Base-by-base conservation (phyloP, 2,888 invertebrate species). In the Lithophane ornitopus region DNA sequence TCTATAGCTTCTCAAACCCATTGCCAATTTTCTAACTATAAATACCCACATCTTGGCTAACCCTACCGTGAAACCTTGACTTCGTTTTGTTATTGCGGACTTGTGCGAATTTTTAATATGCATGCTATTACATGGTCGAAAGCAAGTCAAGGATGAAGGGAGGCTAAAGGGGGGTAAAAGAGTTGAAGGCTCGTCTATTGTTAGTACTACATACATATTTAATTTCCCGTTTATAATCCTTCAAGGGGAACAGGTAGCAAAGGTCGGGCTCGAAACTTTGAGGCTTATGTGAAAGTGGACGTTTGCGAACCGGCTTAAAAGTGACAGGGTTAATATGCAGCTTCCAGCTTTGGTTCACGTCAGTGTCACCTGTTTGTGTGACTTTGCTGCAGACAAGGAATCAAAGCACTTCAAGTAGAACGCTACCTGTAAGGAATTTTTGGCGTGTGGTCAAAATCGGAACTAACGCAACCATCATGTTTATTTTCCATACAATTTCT, bases 21-120 rank as follows among this genome's bases (percentile, higher is more conserved):
- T 9, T 26, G 78, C 70, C 71, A 70, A 54, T 68, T 78, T 61
- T 46, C 12, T 1, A 58, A 28, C 80, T 74, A 75, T 75, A 68
- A 28, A 75, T 68, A 39, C 6, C 26, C 49, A 56, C 28, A 52
- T 67, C 62, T 82, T 81, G 72, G 77, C 72, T 69, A 59, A 71
- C 59, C 62, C 39, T 39, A 49, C 52, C 46, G 22, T 0, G 41
- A 14, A 75, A 34, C 84, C 86, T 85, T 84, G 83, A 59, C 72
- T 79, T 22, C 26, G 19, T 85, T 82, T 71, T 75, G 73, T 71
- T 79, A 73, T 75, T 85, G 85, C 77, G 67, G 66, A 73, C 67
- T 85, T 61, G 39, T 70, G 83, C 86, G 68, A 84, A 84, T 82
- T 85, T 85, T 82, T 79, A 82, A 82, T 79, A 72, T 70, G 68